phyloP scores from a whole-genome alignment of 1,140 invertebrate genomes.

The Dolichoris vasculosae region DNA sequence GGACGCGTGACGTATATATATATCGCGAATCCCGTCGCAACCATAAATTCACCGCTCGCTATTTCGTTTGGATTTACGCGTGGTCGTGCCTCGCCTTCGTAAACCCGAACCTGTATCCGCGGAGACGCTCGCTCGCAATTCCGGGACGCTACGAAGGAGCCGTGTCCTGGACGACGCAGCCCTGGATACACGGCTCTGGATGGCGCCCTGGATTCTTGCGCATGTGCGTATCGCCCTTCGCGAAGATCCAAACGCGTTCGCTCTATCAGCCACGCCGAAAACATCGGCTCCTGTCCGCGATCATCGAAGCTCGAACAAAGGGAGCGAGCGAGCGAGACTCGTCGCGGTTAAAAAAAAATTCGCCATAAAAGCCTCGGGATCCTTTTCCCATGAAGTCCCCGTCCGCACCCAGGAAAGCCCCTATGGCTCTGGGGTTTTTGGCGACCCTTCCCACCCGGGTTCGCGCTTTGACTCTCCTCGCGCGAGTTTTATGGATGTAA shows the following conservation, averaged over 20 bases:
- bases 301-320: slow-evolving; percentile 43
- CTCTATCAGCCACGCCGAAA: slow-evolving; percentile 60
- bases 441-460: not conserved
- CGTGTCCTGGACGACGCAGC: not conserved
- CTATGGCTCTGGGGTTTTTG: not conserved
- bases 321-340: not conserved
- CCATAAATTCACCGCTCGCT: not conserved
- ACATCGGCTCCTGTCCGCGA: slow-evolving; percentile 57
- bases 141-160: not conserved
- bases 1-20: not conserved
- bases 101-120: not conserved
- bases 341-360: not conserved
- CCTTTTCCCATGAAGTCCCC: not conserved
- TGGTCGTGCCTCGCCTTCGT: not conserved
- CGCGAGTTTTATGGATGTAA: not conserved
- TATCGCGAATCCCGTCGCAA: not conserved
- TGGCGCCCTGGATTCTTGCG: not conserved
- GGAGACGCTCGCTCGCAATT: not conserved
- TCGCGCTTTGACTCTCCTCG: not conserved
- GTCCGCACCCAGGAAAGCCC: not conserved
- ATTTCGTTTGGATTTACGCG: not conserved
- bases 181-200: not conserved
- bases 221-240: slow-evolving; percentile 55
- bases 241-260: slow-evolving; percentile 32
- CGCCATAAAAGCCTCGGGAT: slow-evolving; percentile 22